Conservation (phyloP, 2,113 vertebrate species). For the Anser cygnoides region DNA sequence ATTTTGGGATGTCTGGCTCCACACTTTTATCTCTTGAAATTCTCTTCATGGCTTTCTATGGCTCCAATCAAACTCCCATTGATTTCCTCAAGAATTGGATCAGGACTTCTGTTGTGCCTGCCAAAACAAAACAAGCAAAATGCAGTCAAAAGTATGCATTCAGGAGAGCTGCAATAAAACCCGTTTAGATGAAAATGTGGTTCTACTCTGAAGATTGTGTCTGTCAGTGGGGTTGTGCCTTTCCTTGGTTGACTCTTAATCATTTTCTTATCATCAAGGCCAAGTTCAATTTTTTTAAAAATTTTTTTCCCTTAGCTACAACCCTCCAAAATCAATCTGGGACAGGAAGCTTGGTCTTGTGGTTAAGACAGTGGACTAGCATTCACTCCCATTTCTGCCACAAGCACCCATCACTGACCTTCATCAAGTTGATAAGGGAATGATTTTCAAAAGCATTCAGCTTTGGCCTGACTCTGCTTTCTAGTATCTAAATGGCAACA, state of each 20-base stretch:
- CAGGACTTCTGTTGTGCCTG: not conserved
- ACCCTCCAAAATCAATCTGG: conserved; percentile 20
- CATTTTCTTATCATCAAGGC: conserved; percentile 25
- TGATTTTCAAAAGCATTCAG: conserved; percentile 28
- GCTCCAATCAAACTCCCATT: conserved; percentile 18
- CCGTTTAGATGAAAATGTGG: conserved; percentile 46
- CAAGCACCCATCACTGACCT: conserved; percentile 51
- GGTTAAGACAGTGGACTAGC: not conserved
- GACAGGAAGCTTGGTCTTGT: conserved; percentile 34
- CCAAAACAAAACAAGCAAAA: conserved; percentile 41
- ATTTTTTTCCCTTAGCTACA: not conserved
- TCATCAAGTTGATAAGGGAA: not conserved
- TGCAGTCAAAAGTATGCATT: not conserved
- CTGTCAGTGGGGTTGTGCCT: not conserved
- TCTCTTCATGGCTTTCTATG: conserved; percentile 17
- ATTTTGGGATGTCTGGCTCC: conserved; percentile 21
- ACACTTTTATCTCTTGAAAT: conserved; percentile 19
- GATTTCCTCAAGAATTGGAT: conserved; percentile 37
- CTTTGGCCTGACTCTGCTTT: not conserved
- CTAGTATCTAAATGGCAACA: conserved; percentile 41
- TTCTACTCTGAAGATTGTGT: conserved; percentile 35
- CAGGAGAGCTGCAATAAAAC: conserved; percentile 34
- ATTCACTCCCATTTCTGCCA: conserved; percentile 41
- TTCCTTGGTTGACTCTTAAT: conserved; percentile 34
- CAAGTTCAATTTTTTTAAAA: conserved; percentile 19